Base-by-base conservation (phyloP, 1,140 invertebrate species). In the Melanaphis sacchari region DNA sequence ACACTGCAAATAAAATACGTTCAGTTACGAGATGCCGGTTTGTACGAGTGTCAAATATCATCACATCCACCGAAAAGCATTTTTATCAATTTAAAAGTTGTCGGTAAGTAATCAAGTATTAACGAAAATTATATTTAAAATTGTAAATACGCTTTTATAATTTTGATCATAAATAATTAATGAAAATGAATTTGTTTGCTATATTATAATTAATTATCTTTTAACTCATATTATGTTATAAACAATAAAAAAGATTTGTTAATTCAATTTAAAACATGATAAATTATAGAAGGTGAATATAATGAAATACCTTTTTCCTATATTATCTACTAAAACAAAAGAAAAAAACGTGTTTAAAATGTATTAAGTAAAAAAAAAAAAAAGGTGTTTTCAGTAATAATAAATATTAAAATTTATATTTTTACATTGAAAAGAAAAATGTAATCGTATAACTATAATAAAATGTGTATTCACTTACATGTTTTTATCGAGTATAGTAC, bases 21-120 rank as follows among this genome's bases (percentile, higher is more conserved):
- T 15, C 97, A 96, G 54, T 95, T 96, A 15, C 95, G 96, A 31
- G 97, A 98, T 94, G 96, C 96, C 18, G 97, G 97, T n/a, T 95
- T 97, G 46, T 98, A 98, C 94, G 97, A 98, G 95, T 98, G 97
- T 95, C 97, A 98, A 96, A 96, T 98, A 94, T 95, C 95, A 91
- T 95, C 96, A 9, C 95, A 96, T 94, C 96, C 96, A 15, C 95
- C 95, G 43, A 95, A 95, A 81, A 96, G 95, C 94, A 95, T 95
- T 94, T 96, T 96, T 94, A 94, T 96, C 22, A 95, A 95, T 54
- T 95, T 96, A 81, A 95, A 95, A 94, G 95, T 96, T 84, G 95
- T 96, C 41, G 96, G 97, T 97, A 95, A 96, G 96, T 95, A 52
- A 15, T 85, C 59, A 66, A 31, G 15, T 46, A n/a, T 85, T 18